These are phyloP conservation scores for Ardeotis arabs DNA, from an alignment of 2,113 vertebrate genomes.

Conservation along the genomic window DNA sequence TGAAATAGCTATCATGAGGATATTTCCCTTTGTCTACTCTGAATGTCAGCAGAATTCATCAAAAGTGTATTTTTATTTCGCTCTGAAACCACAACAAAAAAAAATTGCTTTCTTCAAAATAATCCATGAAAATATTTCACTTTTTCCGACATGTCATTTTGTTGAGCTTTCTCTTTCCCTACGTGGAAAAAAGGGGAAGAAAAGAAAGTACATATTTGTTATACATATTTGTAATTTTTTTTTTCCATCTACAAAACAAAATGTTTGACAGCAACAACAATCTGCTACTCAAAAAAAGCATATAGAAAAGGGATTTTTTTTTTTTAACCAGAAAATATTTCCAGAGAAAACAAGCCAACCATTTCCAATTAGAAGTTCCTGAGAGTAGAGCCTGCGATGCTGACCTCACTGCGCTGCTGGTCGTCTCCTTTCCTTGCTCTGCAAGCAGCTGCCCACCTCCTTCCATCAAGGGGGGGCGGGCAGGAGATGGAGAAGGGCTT, in stretches of 20 bases:
- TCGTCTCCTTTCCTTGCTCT: not conserved
- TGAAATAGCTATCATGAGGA: not conserved
- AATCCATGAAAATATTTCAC: not conserved
- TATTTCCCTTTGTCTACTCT: not conserved
- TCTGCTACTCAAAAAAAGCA: not conserved
- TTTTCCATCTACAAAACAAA: not conserved
- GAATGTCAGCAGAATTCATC: not conserved
- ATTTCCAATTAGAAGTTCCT: not conserved
- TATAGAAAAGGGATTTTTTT: not conserved
- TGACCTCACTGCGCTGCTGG: not conserved
- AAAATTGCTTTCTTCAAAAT: not conserved
- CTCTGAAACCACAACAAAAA: not conserved
- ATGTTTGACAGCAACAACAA: constrained; percentile 23
- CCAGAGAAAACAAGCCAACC: not conserved
- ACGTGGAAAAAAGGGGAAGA: not conserved
- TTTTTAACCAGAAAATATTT: not conserved
- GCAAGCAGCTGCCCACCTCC: not conserved
- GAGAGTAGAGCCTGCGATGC: not conserved
- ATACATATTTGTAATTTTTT: not conserved
- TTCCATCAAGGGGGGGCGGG: not conserved
- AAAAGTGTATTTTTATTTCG: not conserved
- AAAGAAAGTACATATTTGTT: not conserved
- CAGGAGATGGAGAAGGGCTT: too few relatives aligned
- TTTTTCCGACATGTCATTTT: not conserved
- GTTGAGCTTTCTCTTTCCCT: not conserved